Percentiles rank a stretch among this genome's conserved stretches.
These are phyloP conservation scores for Meteorus cinctellus DNA, from an alignment of 2,888 invertebrate genomes.

Conservation along the genomic window DNA sequence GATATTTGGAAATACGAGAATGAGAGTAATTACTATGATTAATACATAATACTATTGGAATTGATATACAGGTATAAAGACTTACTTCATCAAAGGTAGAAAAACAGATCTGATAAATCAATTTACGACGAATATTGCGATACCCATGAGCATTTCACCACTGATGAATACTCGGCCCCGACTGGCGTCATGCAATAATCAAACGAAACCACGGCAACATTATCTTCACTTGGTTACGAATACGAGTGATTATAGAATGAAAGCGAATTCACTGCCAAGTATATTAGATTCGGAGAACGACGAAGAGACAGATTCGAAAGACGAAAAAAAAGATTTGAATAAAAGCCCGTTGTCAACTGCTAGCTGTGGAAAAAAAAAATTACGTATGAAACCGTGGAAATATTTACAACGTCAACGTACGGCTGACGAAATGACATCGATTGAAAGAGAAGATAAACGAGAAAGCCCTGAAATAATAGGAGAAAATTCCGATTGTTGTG, in stretches of 20 bases:
- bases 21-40: conserved; percentile 9
- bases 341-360: conserved; percentile 81
- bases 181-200: conserved; percentile 66
- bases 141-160: conserved; percentile 65
- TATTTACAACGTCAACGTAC: conserved; percentile 69
- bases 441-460: conserved; percentile 55
- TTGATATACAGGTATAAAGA: conserved; percentile 81
- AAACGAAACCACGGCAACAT: conserved; percentile 64
- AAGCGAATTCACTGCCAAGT: conserved; percentile 88
- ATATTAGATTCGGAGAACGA: conserved; percentile 86
- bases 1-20: not conserved
- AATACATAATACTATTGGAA: conserved; percentile 31
- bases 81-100: conserved; percentile 88
- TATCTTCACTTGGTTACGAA: conserved; percentile 71
- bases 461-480: conserved; percentile 40
- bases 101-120: conserved; percentile 75
- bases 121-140: conserved; percentile 60
- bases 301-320: conserved; percentile 77
- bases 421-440: conserved; percentile 69
- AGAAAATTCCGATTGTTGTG: conserved; percentile 32
- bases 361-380: conserved; percentile 66
- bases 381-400: conserved; percentile 66
- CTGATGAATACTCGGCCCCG: conserved; percentile 66
- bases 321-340: conserved; percentile 73
- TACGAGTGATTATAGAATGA: conserved; percentile 68